Evolutionary conservation across 2,797 vertebrate genomes (phyloP).

Genomic region (Lagorchestes hirsutus): DNA sequence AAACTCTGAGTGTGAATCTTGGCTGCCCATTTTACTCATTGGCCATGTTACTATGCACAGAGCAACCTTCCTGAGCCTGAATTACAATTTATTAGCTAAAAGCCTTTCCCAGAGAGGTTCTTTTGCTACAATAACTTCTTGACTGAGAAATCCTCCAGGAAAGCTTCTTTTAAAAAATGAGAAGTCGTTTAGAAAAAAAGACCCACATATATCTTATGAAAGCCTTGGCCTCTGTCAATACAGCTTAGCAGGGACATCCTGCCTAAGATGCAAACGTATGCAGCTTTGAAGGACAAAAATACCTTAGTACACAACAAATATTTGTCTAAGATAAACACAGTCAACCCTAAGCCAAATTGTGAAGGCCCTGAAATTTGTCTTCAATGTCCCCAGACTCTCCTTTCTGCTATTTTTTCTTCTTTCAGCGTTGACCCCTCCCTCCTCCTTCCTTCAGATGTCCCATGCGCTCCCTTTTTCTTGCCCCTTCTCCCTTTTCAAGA

Average conservation of each 20-base stretch:
- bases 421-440: background rate
- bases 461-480: background rate
- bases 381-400: background rate
- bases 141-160: background rate
- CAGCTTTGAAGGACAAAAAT: conserved; percentile 2
- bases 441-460: background rate
- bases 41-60: background rate
- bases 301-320: background rate
- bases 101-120: background rate
- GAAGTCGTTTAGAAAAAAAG: background rate
- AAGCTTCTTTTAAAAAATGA: background rate
- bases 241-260: background rate
- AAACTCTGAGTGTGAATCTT: background rate
- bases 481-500: conserved; percentile 14
- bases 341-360: background rate
- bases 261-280: background rate
- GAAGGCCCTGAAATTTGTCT: conserved; percentile 30
- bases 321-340: background rate
- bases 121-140: background rate
- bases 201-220: background rate
- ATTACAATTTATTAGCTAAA: background rate
- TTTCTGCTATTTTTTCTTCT: conserved; percentile 13
- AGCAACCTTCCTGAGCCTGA: background rate
- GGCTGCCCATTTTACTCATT: background rate
- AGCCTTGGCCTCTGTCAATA: conserved; percentile 2